These are phyloP conservation scores for Synergus umbraculus DNA, from an alignment of 2,888 invertebrate genomes.

Conservation along the genomic window DNA sequence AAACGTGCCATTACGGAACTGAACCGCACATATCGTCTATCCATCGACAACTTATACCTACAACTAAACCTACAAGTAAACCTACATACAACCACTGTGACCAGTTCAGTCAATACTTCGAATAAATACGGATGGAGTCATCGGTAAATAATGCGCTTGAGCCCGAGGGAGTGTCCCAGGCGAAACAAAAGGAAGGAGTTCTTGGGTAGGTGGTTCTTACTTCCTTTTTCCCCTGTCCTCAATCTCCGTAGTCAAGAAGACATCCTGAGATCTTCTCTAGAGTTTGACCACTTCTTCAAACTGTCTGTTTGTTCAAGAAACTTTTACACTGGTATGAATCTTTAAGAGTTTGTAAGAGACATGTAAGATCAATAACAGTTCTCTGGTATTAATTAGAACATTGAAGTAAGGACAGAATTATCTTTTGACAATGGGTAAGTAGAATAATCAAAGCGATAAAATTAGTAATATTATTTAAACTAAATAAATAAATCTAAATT, in stretches of 20 bases:
- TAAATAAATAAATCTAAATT: no score
- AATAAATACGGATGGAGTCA: slow-evolving; percentile 51
- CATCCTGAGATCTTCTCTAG: neutral
- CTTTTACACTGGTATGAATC: neutral
- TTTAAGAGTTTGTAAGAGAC: neutral
- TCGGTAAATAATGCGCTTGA: slow-evolving; percentile 54
- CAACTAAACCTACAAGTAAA: no score
- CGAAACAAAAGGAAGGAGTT: slow-evolving; percentile 40
- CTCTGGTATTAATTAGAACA: no score
- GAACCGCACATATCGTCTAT: neutral
- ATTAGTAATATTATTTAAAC: no score
- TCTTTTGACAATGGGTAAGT: no score
- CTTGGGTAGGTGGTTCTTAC: slow-evolving; percentile 5
- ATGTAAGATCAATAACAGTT: neutral
- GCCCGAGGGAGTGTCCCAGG: slow-evolving; percentile 52
- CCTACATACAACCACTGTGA: neutral
- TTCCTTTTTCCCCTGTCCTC: neutral
- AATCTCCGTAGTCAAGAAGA: neutral
- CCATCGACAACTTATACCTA: neutral
- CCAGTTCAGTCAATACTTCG: neutral
- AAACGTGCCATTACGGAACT: slow-evolving; percentile 60
- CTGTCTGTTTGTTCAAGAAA: neutral
- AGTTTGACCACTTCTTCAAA: neutral
- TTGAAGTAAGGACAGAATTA: no score
- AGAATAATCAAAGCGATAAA: no score